Conservation (phyloP, 2,888 invertebrate species). For the Diarsia brunnea region DNA sequence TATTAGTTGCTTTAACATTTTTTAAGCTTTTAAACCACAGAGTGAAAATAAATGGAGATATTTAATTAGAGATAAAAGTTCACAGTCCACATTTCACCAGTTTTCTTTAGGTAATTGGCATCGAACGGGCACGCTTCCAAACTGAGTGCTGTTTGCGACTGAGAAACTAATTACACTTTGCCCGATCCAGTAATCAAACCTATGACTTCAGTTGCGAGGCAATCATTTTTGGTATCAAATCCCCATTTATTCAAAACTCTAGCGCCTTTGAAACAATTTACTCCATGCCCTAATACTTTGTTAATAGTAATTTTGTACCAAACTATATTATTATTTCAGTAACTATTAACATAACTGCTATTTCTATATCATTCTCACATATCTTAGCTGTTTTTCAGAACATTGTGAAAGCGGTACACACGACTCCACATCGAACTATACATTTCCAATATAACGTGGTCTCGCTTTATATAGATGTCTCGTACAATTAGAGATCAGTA, state of each 20-base stretch:
- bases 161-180: not conserved
- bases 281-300: not conserved
- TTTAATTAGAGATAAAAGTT: not conserved
- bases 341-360: slow-evolving; percentile 51
- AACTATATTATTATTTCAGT: slow-evolving; percentile 31
- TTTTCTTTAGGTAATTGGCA: not conserved
- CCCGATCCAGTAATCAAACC: not conserved
- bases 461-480: too few relatives aligned
- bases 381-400: slow-evolving; percentile 30
- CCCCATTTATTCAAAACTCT: slow-evolving; percentile 20
- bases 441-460: too few relatives aligned
- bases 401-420: slow-evolving; percentile 34
- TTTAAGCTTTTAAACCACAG: slow-evolving; percentile 9
- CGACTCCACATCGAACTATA: too few relatives aligned
- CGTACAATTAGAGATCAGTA: too few relatives aligned
- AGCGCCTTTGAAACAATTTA: not conserved
- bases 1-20: slow-evolving; percentile 16
- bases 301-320: slow-evolving; percentile 53
- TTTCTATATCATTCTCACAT: slow-evolving; percentile 40
- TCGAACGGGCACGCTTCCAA: not conserved
- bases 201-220: not conserved
- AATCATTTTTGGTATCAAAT: not conserved
- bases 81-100: not conserved
- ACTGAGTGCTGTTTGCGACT: not conserved
- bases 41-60: slow-evolving; percentile 28